These are phyloP conservation scores for Balearica regulorum DNA, from an alignment of 2,797 vertebrate genomes.

Conservation along the genomic window DNA sequence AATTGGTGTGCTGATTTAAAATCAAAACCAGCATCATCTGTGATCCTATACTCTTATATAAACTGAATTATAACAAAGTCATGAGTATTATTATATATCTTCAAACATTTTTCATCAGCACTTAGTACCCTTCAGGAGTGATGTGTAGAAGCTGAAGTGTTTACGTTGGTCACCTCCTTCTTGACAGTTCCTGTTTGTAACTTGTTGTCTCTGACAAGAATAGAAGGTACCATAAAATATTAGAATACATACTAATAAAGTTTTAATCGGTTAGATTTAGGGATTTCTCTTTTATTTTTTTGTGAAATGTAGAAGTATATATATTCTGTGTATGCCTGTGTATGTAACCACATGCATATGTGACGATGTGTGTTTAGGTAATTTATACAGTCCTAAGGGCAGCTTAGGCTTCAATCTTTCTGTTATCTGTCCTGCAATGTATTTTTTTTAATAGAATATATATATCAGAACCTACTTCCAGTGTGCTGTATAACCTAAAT, in stretches of 20 bases:
- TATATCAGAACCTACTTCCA: neutral
- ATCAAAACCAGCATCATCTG: neutral
- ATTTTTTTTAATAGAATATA: neutral
- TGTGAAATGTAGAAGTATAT: neutral
- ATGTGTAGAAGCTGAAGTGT: neutral
- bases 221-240: neutral
- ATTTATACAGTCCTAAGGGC: neutral
- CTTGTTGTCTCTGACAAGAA: neutral
- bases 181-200: neutral
- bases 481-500: neutral
- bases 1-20: neutral
- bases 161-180: neutral
- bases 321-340: neutral
- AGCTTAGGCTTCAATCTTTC: neutral
- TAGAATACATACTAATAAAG: neutral
- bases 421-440: neutral
- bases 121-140: neutral
- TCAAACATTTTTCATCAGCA: neutral
- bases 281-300: neutral
- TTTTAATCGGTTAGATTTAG: neutral
- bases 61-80: neutral
- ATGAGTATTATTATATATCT: neutral
- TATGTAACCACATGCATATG: neutral
- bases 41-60: neutral
- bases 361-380: too few species aligned